Evolutionary conservation across 2,113 vertebrate species (phyloP), one percentile per base, ranked within the genome.

Genomic region (Zosterops borbonicus): DNA sequence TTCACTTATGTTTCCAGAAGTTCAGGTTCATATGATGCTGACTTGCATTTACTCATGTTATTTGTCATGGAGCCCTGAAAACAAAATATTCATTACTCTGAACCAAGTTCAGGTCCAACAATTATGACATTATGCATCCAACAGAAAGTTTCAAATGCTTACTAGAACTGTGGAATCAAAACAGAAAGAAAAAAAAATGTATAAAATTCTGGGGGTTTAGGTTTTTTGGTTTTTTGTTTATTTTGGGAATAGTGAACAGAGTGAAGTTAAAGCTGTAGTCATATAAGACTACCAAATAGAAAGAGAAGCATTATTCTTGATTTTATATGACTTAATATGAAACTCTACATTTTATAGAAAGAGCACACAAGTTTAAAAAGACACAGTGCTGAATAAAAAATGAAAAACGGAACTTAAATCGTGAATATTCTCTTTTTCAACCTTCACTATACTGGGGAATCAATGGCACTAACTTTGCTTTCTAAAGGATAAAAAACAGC

Each of bases 171-270:
- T 80, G 59, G 18, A 62, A 73, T 33, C 14, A 91, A 52, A 13
- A 68, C 5, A 33, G 8, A 9, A 50, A 9, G 14, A 15, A 37
- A 75, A 56, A 23, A 23, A 59, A 35, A 16, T 7, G 9, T 9
- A 33, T 8, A 9, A 49, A 42, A 46, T 2, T 17, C 4, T 6
- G 19, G 4, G 8, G 7, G 2, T 2, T 29, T 46, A 24, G 27
- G 27, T 24, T 18, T 35, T 35, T 42, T 37, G 7, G 22, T 62
- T 60, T 12, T 16, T 59, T 44, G n/a, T 52, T 49, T 35, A 12
- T 23, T 50, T 73, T 58, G 25, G 28, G 6, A 56, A 77, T 64
- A 52, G 2, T 44, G 19, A 80, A 31, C 31, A 85, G 37, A 59
- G 11, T 3, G 52, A 86, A 80, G 5, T 33, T 25, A 49, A 84